Percentiles rank a stretch among this genome's conserved stretches.
These are phyloP conservation scores for Bimastos eiseni DNA, from an alignment of 2,888 invertebrate genomes.

Conservation along the genomic window DNA sequence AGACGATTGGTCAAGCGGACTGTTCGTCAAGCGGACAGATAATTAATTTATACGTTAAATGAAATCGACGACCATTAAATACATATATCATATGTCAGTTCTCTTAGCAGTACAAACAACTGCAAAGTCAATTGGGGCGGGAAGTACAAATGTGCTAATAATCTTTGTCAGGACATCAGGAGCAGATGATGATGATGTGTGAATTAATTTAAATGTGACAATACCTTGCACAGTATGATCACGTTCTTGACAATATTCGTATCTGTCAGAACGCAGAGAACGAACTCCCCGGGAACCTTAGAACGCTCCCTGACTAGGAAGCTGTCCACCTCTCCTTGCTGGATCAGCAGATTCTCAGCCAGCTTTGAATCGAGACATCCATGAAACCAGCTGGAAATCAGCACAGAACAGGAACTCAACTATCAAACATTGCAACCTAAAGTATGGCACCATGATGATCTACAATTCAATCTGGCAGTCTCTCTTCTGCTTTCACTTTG, in stretches of 20 bases:
- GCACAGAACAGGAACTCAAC: background rate
- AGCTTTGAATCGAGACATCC: background rate
- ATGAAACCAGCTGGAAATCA: constrained; percentile 18
- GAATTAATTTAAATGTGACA: background rate
- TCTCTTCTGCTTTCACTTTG: no score
- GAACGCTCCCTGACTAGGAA: background rate
- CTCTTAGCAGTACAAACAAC: no score
- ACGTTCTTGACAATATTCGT: background rate
- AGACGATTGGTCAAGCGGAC: no score
- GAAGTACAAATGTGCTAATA: no score
- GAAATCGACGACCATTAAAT: no score
- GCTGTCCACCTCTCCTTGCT: background rate
- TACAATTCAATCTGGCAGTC: no score
- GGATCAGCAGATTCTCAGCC: background rate
- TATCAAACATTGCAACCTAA: background rate
- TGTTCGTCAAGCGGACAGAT: no score
- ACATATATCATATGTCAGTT: no score
- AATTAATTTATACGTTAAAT: no score
- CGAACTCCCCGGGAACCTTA: background rate
- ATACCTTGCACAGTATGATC: background rate
- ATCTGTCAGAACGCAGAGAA: background rate
- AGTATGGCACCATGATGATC: background rate
- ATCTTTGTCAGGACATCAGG: no score
- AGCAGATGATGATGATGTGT: background rate
- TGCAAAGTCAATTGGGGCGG: no score